A percentile compares a stretch with the other conserved stretches of the same genome.
Evolutionary conservation across 2,888 invertebrate genomes (phyloP).

Genomic region (Epinotia bilunana): DNA sequence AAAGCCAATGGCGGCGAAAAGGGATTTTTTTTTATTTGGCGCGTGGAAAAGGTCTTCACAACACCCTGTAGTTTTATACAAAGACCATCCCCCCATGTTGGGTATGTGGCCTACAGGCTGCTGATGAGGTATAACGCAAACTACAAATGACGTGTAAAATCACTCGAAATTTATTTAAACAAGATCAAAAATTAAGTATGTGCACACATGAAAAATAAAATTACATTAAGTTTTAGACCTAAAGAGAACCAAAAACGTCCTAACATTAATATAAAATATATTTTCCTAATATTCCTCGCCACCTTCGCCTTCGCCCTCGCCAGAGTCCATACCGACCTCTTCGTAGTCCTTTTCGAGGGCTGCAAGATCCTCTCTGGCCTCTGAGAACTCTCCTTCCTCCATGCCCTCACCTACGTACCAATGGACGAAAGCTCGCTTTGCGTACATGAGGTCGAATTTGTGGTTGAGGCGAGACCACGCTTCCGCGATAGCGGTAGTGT

Average conservation of each 20-base stretch:
- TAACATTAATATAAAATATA: constrained; percentile 56
- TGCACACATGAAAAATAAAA: constrained; percentile 47
- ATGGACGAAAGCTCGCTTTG: constrained; percentile 98
- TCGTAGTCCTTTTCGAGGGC: constrained; percentile 94
- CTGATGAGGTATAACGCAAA: constrained; percentile 29
- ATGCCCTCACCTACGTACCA: constrained; percentile 96
- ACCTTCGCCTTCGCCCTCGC: constrained; percentile 91
- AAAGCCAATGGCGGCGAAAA: too few relatives aligned
- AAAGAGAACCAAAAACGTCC: constrained; percentile 35
- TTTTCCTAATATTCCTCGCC: constrained; percentile 89
- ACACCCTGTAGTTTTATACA: too few relatives aligned
- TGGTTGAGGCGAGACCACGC: constrained; percentile 98
- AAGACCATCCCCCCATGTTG: too few relatives aligned
- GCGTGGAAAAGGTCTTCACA: too few relatives aligned
- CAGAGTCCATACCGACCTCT: constrained; percentile 94
- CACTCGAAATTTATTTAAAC: constrained; percentile 58
- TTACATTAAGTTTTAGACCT: constrained; percentile 55
- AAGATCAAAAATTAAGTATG: constrained; percentile 48
- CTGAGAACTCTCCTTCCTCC: constrained; percentile 95
- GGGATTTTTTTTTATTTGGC: too few relatives aligned
- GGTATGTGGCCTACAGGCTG: background rate
- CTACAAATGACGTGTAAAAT: constrained; percentile 48
- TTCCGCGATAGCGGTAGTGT: constrained; percentile 99
- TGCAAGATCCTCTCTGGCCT: constrained; percentile 86
- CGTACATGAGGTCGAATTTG: constrained; percentile 98